Evolutionary conservation across 2,113 vertebrate genomes (phyloP).

Genomic region (Hemiscyllium ocellatum): DNA sequence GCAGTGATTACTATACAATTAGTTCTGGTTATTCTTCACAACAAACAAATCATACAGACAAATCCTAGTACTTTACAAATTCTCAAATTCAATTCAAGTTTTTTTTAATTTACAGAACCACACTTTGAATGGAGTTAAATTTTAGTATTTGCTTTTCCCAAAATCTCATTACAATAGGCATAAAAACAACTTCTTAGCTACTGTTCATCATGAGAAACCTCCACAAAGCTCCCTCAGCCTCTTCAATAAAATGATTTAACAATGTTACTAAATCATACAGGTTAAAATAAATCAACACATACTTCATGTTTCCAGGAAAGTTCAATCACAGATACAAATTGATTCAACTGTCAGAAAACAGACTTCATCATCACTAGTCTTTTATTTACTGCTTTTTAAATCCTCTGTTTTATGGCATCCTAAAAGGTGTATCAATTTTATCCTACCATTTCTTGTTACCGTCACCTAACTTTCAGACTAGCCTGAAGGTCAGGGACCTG

Average conservation of each 20-base stretch:
- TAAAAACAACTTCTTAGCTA: not conserved
- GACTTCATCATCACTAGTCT: not conserved
- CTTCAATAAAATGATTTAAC: not conserved
- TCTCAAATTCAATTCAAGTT: not conserved
- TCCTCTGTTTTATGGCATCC: not conserved
- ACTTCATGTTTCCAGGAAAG: not conserved
- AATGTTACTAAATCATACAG: not conserved
- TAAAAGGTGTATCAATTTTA: not conserved
- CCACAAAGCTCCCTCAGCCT: not conserved
- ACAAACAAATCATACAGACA: not conserved
- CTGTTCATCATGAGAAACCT: not conserved
- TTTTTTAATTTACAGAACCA: not conserved
- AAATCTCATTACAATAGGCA: not conserved
- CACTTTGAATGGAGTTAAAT: not conserved
- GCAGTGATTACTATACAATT: not conserved
- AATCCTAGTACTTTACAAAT: not conserved
- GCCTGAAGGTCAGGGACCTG: not conserved
- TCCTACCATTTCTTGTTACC: not conserved
- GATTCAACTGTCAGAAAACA: not conserved
- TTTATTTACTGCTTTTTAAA: not conserved
- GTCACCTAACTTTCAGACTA: not conserved
- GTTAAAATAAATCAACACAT: not conserved
- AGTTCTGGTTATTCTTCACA: not conserved
- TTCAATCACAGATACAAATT: not conserved
- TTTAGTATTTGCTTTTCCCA: not conserved